Conservation (phyloP, 1,140 invertebrate species). For the Globodera rostochiensis region DNA sequence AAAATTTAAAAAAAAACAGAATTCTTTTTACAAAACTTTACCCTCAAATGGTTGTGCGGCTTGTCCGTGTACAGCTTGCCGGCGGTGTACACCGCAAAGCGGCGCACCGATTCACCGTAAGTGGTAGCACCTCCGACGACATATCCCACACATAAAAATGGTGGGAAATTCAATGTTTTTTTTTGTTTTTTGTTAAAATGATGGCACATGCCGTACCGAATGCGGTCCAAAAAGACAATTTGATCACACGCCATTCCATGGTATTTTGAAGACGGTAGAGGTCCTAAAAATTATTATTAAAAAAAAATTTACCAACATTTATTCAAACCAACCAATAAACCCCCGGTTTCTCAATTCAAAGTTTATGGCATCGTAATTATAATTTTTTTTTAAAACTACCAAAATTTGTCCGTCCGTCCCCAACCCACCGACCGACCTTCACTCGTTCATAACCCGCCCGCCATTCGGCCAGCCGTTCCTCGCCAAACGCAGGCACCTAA, state of each 20-base stretch:
- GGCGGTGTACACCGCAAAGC: constrained; percentile 16
- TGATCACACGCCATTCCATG: constrained; percentile 14
- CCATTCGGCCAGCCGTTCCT: background rate
- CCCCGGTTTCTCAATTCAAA: no score
- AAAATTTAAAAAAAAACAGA: background rate
- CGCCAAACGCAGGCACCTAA: background rate
- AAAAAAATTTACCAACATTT: no score
- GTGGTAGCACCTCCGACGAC: constrained; percentile 1
- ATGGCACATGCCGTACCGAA: background rate
- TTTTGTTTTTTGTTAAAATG: no score
- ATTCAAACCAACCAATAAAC: no score
- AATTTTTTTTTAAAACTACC: no score
- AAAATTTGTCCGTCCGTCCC: no score
- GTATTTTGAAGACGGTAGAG: background rate
- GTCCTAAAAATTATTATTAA: background rate
- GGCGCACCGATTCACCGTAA: background rate
- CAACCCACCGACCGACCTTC: background rate
- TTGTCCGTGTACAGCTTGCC: background rate
- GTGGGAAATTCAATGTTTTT: no score
- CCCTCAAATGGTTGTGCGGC: background rate
- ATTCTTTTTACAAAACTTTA: background rate
- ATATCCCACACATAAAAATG: background rate
- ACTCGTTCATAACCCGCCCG: constrained; percentile 1
- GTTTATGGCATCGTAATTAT: no score
- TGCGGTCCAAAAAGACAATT: background rate